Conservation (phyloP, 2,797 vertebrate species). For the Enteromius anoplus region DNA sequence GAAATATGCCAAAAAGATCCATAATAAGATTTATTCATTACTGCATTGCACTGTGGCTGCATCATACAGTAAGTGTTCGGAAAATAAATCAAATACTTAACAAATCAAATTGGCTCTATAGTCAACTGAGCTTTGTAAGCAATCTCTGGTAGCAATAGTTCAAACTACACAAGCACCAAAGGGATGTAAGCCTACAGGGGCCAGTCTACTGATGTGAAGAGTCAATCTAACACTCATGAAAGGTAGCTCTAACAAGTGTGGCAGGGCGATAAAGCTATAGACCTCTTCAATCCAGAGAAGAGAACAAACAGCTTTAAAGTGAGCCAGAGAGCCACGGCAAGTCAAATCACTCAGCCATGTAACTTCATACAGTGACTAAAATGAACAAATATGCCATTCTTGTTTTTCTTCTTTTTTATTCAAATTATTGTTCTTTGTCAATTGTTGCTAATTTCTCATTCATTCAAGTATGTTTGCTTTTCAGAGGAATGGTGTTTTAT, state of each 20-base stretch:
- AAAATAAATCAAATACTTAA: conserved; percentile 30
- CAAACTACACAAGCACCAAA: conserved; percentile 38
- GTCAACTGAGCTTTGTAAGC: conserved; percentile 10
- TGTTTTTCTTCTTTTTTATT: neutral
- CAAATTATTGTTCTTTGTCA: neutral
- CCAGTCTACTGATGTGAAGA: conserved; percentile 63
- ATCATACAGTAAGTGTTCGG: neutral
- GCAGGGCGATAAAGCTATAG: conserved; percentile 69
- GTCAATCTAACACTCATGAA: conserved; percentile 78
- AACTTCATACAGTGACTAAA: conserved; percentile 54
- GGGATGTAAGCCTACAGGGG: conserved; percentile 8
- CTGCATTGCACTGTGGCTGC: neutral
- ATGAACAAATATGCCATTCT: conserved; percentile 32
- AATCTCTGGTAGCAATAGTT: conserved; percentile 33
- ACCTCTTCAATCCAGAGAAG: conserved; percentile 65
- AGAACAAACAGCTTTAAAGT: conserved; percentile 69
- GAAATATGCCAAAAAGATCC: conserved; percentile 21
- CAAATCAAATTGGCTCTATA: conserved; percentile 17
- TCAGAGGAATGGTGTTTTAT: conserved; percentile 38
- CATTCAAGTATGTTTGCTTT: conserved; percentile 58
- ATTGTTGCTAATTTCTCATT: conserved; percentile 10
- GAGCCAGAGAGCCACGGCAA: conserved; percentile 72
- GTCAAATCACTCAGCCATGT: conserved; percentile 66
- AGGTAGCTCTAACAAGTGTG: conserved; percentile 71
- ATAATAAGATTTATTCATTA: neutral